phyloP scores from a whole-genome alignment of 2,888 invertebrate species.

The Glyphotaelius pellucidus region DNA sequence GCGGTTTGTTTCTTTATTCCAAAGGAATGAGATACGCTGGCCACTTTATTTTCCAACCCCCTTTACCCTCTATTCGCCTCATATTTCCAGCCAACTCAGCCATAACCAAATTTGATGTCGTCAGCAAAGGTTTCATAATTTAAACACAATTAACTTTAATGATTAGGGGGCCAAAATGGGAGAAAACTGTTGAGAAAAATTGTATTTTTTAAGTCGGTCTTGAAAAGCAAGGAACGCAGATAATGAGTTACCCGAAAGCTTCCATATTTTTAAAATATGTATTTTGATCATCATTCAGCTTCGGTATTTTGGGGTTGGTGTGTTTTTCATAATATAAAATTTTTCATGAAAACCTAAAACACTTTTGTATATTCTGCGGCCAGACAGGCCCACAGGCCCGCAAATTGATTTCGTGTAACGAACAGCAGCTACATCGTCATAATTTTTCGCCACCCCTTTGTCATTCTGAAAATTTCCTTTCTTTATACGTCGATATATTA shows the following conservation, averaged over 20 bases:
- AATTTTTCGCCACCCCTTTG: constrained; percentile 57
- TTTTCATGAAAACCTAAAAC: not conserved
- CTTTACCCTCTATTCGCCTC: not conserved
- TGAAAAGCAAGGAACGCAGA: not conserved
- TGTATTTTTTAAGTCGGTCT: not conserved
- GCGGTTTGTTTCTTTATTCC: not conserved
- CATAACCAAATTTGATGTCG: not conserved
- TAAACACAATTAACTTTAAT: constrained; percentile 2
- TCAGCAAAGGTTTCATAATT: constrained; percentile 2
- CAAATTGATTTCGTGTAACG: constrained; percentile 55
- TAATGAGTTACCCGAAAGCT: not conserved
- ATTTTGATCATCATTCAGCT: constrained; percentile 2
- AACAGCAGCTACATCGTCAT: constrained; percentile 56
- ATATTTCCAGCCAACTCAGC: not conserved
- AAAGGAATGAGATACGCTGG: not conserved
- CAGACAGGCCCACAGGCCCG: not conserved
- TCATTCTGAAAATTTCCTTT: constrained; percentile 61
- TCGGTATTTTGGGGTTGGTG: not conserved
- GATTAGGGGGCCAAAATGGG: not conserved
- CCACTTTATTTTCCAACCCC: not conserved
- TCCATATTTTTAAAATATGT: not conserved
- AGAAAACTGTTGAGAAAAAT: not conserved
- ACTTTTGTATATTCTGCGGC: not conserved
- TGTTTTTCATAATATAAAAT: constrained; percentile 2
- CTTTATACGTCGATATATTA: constrained; percentile 63